These are phyloP conservation scores for Tursiops truncatus DNA, from an alignment of 2,113 vertebrate genomes.

Conservation along the genomic window DNA sequence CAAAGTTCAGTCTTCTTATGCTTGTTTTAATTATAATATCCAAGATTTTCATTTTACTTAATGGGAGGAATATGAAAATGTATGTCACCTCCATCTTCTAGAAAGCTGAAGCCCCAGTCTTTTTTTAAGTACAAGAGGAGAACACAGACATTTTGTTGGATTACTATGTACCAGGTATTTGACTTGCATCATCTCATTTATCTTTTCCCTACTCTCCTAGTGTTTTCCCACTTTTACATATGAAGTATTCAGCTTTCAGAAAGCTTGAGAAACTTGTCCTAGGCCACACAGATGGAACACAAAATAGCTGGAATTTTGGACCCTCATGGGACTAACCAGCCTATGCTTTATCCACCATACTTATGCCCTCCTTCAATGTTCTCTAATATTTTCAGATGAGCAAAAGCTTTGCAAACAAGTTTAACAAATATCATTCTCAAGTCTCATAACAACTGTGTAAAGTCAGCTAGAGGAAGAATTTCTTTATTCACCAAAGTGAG, in stretches of 20 bases:
- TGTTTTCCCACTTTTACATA: background rate
- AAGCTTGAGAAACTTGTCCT: background rate
- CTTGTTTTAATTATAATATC: background rate
- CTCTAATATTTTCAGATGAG: background rate
- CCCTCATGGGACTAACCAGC: background rate
- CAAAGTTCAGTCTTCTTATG: background rate
- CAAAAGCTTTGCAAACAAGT: background rate
- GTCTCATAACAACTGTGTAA: background rate
- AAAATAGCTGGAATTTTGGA: background rate
- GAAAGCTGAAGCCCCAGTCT: background rate
- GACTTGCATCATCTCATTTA: background rate
- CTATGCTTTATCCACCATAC: background rate
- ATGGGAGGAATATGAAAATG: background rate
- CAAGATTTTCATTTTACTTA: background rate
- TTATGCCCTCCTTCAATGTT: background rate
- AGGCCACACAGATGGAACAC: background rate
- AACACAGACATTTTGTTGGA: background rate
- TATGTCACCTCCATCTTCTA: background rate
- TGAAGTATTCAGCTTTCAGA: background rate
- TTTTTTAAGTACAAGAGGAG: background rate
- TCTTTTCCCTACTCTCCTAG: background rate
- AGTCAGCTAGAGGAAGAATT: background rate
- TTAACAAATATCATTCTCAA: background rate
- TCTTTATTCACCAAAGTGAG: background rate
- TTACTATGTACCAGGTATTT: background rate